Evolutionary conservation across 2,888 invertebrate genomes (phyloP).

Genomic region (Dolomedes plantarius): DNA sequence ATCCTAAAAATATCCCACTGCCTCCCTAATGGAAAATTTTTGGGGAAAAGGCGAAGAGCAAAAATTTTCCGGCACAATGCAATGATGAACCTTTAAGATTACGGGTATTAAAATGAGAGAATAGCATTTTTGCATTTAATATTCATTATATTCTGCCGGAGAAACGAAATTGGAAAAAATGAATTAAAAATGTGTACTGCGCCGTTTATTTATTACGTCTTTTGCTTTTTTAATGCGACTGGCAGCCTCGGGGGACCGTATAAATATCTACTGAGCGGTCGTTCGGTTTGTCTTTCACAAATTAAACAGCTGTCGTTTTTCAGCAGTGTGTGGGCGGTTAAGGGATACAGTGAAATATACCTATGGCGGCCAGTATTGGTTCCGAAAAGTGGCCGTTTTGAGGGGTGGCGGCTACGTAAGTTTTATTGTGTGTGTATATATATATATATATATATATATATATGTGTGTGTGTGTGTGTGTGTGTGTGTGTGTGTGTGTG

Average conservation of each 20-base stretch:
- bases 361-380: too few species aligned
- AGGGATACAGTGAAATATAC: too few species aligned
- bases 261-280: background rate
- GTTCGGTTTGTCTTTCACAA: too few species aligned
- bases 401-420: too few species aligned
- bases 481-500: too few species aligned
- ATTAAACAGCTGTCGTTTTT: too few species aligned
- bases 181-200: conserved; percentile 11
- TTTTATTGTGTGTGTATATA: too few species aligned
- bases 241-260: background rate
- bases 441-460: too few species aligned
- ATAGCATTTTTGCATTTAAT: conserved; percentile 5
- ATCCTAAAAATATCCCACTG: background rate
- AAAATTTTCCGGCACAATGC: background rate
- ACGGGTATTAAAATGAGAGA: background rate
- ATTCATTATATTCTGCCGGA: background rate
- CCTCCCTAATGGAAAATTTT: background rate
- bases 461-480: too few species aligned
- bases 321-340: too few species aligned
- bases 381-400: too few species aligned
- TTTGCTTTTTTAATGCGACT: background rate
- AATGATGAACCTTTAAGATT: background rate
- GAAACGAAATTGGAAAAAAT: conserved; percentile 9
- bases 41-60: background rate
- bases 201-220: background rate